A percentile compares a stretch with the other conserved stretches of the same genome.
Evolutionary conservation across 2,888 invertebrate species (phyloP).

Genomic region (Hirtodrosophila alboralis): DNA sequence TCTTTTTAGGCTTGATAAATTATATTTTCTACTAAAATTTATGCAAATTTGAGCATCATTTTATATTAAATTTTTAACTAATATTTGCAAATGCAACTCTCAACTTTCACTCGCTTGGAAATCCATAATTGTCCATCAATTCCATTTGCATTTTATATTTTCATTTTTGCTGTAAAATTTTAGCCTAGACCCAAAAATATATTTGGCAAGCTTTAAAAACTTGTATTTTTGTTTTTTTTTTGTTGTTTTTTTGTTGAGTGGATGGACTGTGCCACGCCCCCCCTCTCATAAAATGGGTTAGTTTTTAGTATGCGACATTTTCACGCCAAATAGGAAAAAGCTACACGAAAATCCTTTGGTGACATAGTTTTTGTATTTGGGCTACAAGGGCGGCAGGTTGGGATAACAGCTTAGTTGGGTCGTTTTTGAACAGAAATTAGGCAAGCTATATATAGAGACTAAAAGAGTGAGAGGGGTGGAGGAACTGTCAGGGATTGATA

Average conservation of each 20-base stretch:
- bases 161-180: slow-evolving; percentile 4
- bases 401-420: slow-evolving; percentile 50
- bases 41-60: background rate
- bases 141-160: slow-evolving; percentile 1
- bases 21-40: too few relatives aligned
- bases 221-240: too few relatives aligned
- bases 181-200: slow-evolving; percentile 19
- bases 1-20: too few relatives aligned
- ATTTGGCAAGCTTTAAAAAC: slow-evolving; percentile 13
- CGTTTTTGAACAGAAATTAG: slow-evolving; percentile 41
- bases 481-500: slow-evolving; percentile 29
- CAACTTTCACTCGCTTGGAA: slow-evolving; percentile 3
- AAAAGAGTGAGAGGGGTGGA: background rate
- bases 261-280: slow-evolving; percentile 6
- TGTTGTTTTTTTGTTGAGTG: slow-evolving; percentile 17
- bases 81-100: slow-evolving; percentile 1
- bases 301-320: slow-evolving; percentile 4
- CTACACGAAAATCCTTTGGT: slow-evolving; percentile 47
- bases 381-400: slow-evolving; percentile 8
- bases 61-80: background rate
- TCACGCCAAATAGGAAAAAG: slow-evolving; percentile 34
- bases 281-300: slow-evolving; percentile 12
- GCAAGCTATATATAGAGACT: slow-evolving; percentile 10
- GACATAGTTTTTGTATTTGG: slow-evolving; percentile 43
- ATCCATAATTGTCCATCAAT: slow-evolving; percentile 5